These are phyloP conservation scores for Apantesis nais DNA, from an alignment of 2,888 invertebrate genomes.

Conservation along the genomic window DNA sequence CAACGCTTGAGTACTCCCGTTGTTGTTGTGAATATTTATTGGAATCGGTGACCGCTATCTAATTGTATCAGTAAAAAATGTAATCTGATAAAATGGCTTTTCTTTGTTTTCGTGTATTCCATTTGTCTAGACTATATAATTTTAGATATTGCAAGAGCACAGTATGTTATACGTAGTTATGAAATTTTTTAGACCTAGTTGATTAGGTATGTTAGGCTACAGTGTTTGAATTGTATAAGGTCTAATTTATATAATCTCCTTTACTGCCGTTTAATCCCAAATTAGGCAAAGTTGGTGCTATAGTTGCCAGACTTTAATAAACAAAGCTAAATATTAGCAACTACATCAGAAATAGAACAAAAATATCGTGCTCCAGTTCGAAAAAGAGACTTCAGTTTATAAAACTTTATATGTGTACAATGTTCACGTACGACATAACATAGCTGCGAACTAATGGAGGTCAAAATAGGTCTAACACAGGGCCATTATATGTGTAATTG, in stretches of 20 bases:
- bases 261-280: no score
- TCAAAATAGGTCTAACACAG: background rate
- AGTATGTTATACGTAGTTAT: background rate
- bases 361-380: background rate
- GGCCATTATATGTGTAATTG: background rate
- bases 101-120: background rate
- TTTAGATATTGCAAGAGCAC: background rate
- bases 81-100: background rate
- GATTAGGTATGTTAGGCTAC: no score
- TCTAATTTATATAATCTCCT: no score
- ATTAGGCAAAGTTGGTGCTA: no score
- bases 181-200: background rate
- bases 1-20: background rate
- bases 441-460: background rate
- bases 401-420: conserved; percentile 2
- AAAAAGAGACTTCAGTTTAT: background rate
- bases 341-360: no score
- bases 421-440: background rate
- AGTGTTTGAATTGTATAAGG: no score
- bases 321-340: background rate
- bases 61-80: background rate
- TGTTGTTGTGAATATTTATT: background rate
- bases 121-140: background rate
- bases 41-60: background rate
- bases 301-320: no score